Evolutionary conservation across 2,797 vertebrate genomes (phyloP).

Genomic region (Menidia menidia): DNA sequence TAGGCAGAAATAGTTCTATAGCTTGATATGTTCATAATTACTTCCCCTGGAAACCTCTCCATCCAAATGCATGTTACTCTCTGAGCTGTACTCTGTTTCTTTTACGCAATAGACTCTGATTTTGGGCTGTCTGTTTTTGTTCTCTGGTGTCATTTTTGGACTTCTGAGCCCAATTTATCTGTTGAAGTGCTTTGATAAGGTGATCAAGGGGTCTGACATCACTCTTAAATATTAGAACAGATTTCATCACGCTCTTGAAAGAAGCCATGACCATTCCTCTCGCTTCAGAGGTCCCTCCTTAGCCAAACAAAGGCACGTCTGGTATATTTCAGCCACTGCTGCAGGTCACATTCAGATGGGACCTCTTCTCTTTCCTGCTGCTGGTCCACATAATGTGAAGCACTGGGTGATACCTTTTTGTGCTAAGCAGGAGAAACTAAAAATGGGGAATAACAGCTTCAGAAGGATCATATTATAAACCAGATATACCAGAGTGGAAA

Average conservation of each 20-base stretch:
- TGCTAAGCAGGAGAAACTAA: slow-evolving; percentile 50
- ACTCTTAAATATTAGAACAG: slow-evolving; percentile 15
- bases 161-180: neutral
- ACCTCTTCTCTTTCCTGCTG: slow-evolving; percentile 72
- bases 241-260: slow-evolving; percentile 39
- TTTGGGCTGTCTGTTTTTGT: neutral
- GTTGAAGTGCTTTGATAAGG: neutral
- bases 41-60: neutral
- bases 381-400: slow-evolving; percentile 64
- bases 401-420: slow-evolving; percentile 72
- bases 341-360: slow-evolving; percentile 71
- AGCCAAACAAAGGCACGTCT: slow-evolving; percentile 58
- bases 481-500: slow-evolving; percentile 63
- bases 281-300: slow-evolving; percentile 28
- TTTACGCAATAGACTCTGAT: neutral
- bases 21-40: neutral
- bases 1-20: neutral
- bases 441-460: slow-evolving; percentile 49
- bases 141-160: neutral
- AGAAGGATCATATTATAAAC: slow-evolving; percentile 65
- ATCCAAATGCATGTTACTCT: neutral
- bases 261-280: slow-evolving; percentile 25
- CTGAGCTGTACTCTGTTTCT: neutral
- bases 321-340: slow-evolving; percentile 69
- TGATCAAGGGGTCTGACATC: slow-evolving; percentile 8